Evolutionary conservation across 1,140 invertebrate species (phyloP), one percentile per base, ranked within the genome.

Genomic region (Solenopsis invicta): DNA sequence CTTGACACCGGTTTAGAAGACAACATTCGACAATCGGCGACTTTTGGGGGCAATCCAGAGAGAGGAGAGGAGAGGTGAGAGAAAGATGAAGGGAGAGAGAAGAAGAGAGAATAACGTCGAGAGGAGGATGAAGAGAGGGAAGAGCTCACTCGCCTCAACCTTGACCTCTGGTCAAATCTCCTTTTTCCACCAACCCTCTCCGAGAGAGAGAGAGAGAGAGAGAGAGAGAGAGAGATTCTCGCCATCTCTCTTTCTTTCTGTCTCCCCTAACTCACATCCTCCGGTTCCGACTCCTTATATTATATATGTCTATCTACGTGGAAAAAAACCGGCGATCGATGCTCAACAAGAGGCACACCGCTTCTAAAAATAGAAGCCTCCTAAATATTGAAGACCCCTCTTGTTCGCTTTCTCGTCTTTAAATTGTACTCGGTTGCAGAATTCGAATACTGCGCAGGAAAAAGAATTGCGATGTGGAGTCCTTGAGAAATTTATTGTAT

Each of bases 301-400:
- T 59, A 74, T 76, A 41, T 50, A 56, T 24, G 61, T 87, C 75
- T 72, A 81, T 21, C 24, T 59, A 77, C n/a, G 64, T 50, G 67
- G 66, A 88, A 88, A 88, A 84, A 78, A 78, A 59, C 67, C 77
- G 45, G 45, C 77, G 90, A 91, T 91, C 90, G 81, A 91, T 91
- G 82, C 29, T 18, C 76, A 34, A 82, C 88, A 75, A 89, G 76
- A 74, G 84, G 59, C 54, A 88, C 13, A 88, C 16, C 21, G 66
- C 24, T 69, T 81, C 90, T 85, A 45, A 86, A 91, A 91, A 91
- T 89, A 91, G 90, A 76, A 76, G 24, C 13, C 52, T 76, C 56
- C 78, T 91, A 89, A 89, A 91, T 91, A 77, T 88, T 88, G 67
- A 89, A 85, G n/a, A 21, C 10, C 56, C n/a, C n/a, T 64, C 41